Conservation (phyloP, 2,113 vertebrate genomes). For the Strigops habroptila region DNA sequence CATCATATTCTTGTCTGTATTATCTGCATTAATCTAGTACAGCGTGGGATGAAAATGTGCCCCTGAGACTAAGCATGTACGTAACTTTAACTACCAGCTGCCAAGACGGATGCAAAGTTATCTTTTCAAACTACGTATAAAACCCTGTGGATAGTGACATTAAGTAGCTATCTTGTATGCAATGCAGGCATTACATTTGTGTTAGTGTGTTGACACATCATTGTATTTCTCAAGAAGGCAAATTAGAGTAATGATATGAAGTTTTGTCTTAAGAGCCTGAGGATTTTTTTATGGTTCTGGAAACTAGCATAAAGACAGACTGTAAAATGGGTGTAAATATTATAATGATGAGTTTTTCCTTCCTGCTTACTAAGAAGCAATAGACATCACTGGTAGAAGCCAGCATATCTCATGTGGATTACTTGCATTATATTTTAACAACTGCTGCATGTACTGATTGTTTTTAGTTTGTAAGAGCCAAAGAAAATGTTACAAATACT, state of each 20-base stretch:
- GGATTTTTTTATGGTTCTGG: constrained; percentile 30
- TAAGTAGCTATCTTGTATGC: constrained; percentile 28
- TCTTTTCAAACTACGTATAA: neutral
- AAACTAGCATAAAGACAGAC: constrained; percentile 46
- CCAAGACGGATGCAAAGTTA: neutral
- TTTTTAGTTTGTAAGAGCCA: neutral
- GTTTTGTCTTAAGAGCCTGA: constrained; percentile 26
- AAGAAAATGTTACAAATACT: neutral
- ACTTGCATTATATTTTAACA: neutral
- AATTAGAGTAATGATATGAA: constrained; percentile 43
- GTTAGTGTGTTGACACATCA: constrained; percentile 5
- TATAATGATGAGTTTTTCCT: constrained; percentile 49
- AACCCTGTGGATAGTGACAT: constrained; percentile 12
- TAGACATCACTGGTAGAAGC: neutral
- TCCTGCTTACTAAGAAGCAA: constrained; percentile 42
- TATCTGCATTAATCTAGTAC: constrained; percentile 37
- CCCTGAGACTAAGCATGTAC: constrained; percentile 15
- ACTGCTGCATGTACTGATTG: neutral
- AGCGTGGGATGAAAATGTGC: constrained; percentile 31
- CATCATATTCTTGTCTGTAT: constrained; percentile 31
- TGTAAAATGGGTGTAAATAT: constrained; percentile 54
- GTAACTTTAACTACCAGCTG: constrained; percentile 46
- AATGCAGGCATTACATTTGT: constrained; percentile 12
- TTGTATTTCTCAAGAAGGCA: constrained; percentile 45
- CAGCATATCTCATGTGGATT: constrained; percentile 3